These are phyloP conservation scores for Eurosta solidaginis DNA, from an alignment of 1,140 invertebrate genomes.

Conservation along the genomic window DNA sequence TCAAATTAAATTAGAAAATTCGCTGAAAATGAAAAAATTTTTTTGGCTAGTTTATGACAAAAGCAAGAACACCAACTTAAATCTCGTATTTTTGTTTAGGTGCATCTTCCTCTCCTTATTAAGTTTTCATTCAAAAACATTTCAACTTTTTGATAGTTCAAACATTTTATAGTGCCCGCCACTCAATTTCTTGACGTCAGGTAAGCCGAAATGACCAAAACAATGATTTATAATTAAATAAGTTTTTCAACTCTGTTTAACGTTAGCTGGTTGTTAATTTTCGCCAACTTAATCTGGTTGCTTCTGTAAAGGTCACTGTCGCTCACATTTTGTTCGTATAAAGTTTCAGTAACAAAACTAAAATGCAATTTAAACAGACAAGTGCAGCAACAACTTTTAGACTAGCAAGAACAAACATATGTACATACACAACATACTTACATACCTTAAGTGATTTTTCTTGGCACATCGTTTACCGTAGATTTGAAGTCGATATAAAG, in stretches of 20 bases:
- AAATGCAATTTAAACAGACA: neutral
- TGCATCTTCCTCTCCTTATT: neutral
- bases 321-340: conserved; percentile 5
- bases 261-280: neutral
- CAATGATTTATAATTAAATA: neutral
- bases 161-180: neutral
- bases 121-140: neutral
- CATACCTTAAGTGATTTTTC: too few species aligned
- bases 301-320: neutral
- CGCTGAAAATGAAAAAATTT: too few species aligned
- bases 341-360: neutral
- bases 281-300: neutral
- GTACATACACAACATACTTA: too few species aligned
- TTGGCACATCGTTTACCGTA: too few species aligned
- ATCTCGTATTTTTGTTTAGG: neutral
- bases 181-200: neutral
- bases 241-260: neutral
- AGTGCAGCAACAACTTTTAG: neutral
- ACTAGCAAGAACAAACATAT: too few species aligned
- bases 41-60: too few species aligned
- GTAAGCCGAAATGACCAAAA: neutral
- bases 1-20: too few species aligned
- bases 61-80: too few species aligned
- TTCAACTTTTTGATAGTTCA: neutral
- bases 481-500: too few species aligned